phyloP scores from a whole-genome alignment of 2,113 vertebrate species.

The Hemiscyllium ocellatum region DNA sequence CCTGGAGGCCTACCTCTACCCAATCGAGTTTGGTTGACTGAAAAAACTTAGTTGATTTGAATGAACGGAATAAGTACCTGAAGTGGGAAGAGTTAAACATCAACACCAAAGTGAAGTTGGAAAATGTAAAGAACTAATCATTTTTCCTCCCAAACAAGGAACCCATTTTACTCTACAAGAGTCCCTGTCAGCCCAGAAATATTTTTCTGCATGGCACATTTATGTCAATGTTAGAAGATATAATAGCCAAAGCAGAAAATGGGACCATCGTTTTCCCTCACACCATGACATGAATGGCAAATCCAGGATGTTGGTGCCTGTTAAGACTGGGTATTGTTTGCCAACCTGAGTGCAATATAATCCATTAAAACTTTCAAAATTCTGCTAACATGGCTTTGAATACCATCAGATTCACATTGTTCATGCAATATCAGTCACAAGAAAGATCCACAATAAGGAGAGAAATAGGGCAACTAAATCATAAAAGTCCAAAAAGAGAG shows the following conservation, averaged over 20 bases:
- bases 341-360: background rate
- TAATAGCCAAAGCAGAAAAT: background rate
- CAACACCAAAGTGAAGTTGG: background rate
- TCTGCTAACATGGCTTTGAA: background rate
- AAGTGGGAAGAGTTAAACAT: background rate
- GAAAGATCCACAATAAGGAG: background rate
- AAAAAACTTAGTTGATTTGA: constrained; percentile 98
- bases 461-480: background rate
- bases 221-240: background rate
- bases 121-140: background rate
- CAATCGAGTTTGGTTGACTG: constrained; percentile 98
- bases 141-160: background rate
- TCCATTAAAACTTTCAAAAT: background rate
- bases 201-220: background rate
- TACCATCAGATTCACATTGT: background rate
- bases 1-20: constrained; percentile 96
- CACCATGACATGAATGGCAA: background rate
- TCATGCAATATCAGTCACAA: background rate
- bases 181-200: background rate
- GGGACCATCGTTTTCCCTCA: background rate
- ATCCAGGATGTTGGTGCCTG: background rate
- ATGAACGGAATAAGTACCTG: constrained; percentile 96
- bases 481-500: background rate
- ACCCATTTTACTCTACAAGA: background rate
- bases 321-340: background rate